A percentile compares a stretch with the other conserved stretches of the same genome.
Conservation (phyloP, 2,113 vertebrate genomes). For the Terrapene triunguis region DNA sequence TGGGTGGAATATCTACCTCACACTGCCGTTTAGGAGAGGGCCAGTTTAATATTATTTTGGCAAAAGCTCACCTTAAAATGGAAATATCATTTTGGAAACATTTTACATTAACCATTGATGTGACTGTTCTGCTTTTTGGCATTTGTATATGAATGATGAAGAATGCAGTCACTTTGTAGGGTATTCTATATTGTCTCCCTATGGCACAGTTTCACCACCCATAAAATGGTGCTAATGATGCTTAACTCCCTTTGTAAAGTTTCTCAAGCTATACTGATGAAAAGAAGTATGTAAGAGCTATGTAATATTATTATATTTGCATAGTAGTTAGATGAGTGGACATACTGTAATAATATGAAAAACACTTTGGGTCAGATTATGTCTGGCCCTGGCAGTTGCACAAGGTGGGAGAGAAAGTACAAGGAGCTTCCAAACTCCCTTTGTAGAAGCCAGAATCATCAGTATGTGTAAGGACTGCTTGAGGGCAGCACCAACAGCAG, state of each 20-base stretch:
- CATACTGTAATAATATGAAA: background rate
- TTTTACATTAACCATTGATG: background rate
- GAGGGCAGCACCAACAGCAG: background rate
- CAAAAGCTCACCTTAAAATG: constrained; percentile 2
- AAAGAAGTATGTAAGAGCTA: background rate
- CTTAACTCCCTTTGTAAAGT: background rate
- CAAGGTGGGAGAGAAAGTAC: background rate
- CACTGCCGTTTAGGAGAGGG: constrained; percentile 5
- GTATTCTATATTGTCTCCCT: background rate
- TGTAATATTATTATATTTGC: background rate
- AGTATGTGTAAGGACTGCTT: background rate
- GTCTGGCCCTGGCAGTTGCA: background rate
- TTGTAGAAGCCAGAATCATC: background rate
- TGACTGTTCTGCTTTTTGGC: background rate
- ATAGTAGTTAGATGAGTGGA: background rate
- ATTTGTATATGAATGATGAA: background rate
- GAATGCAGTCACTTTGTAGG: background rate
- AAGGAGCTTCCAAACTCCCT: background rate
- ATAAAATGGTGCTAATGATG: background rate
- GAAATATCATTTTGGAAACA: background rate
- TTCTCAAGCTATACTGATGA: background rate
- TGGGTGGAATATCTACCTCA: constrained; percentile 13
- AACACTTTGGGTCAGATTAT: background rate
- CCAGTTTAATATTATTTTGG: background rate
- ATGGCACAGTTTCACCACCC: background rate